Base-by-base conservation (phyloP, 2,797 vertebrate species). In the Percopsis omiscomaycus region DNA sequence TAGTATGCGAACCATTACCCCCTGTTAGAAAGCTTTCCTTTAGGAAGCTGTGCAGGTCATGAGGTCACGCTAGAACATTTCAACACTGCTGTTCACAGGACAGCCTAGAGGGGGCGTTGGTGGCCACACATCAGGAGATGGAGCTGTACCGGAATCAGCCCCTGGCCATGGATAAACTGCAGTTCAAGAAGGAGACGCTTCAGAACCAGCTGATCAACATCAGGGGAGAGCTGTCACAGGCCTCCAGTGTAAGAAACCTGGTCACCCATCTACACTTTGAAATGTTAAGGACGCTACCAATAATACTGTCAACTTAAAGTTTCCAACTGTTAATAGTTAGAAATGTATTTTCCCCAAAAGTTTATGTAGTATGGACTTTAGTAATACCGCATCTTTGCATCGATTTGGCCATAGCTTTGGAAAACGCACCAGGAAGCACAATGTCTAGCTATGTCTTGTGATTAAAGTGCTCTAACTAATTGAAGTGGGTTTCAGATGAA, bases 171-270 rank as follows among this genome's bases (percentile, higher is more conserved):
- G 95, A 96, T 77, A 96, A 97, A 66, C 89, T 99, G 61, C 91
- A 92, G 77, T 93, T 94, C 70, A 98, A 94, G 83, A 99, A 98
- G 78, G 97, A 98, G 32, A 92, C 95, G 0, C 92, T 97, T 30
- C 97, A 99, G 89, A 98, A 96, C 79, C 95, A 98, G 80, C 93
- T 99, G 58, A 96, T 99, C 88, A 96, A 95, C 83, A 96, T 97
- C 75, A 91, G 96, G 0, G 97, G 96, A 77, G 96, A 98, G 82
- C 93, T 98, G 22, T 98, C 96, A 0, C 97, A 98, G 86, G 95
- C 95, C 5, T 95, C 94, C 74, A 96, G 94, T 86, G 97, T 98
- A 93, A 88, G 44, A 68, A 22, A 14, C 5, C 27, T 5, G 3
- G 46, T 13, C 9, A 57, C 5, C 51, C 47, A 37, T 28, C 49